Evolutionary conservation across 2,888 invertebrate species (phyloP), one percentile per base, ranked within the genome.

Genomic region (Troilus luridus): DNA sequence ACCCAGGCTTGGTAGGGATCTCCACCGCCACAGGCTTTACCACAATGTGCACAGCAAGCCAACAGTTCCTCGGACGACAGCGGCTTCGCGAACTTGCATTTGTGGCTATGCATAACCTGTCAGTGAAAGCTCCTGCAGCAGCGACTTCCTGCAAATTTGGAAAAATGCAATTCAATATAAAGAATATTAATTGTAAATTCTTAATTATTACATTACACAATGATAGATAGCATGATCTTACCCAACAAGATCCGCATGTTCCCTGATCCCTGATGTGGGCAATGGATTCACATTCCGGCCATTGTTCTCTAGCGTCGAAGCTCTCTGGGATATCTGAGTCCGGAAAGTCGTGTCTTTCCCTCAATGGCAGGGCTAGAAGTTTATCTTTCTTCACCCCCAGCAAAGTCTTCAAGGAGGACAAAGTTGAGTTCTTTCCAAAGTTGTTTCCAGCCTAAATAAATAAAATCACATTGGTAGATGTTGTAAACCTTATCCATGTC

Each of bases 61-160:
- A 98, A 95, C 91, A 98, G 95, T 94, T 98, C 97, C 93, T 98
- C 97, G 41, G 98, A 96, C 6, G 98, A 98, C 93, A 98, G 96
- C 93, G 97, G 96, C 93, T 97, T 96, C 94, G 97, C 95, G 24
- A 95, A 94, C 24, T 95, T 95, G 54, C 96, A 97, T 88, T 95
- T 0, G 97, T 97, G 93, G 96, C 96, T 93, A 98, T 98, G 94
- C 98, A 98, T 58, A 96, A 95, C 91, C 98, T 95, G 94, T 98
- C 98, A 10, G 98, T 97, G 97, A 98, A 98, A 3, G 98, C 97
- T 94, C 97, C 97, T 0, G 97, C 98, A 19, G 98, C 98, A 59
- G 97, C 98, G 94, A 98, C 98, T 7, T 98, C 98, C 96, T 96
- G 93, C 5, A 93, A 91, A 14, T 41, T 27, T 21, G 19, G 2